Base-by-base conservation (phyloP, 1,140 invertebrate species). In the Trissolcus basalis region DNA sequence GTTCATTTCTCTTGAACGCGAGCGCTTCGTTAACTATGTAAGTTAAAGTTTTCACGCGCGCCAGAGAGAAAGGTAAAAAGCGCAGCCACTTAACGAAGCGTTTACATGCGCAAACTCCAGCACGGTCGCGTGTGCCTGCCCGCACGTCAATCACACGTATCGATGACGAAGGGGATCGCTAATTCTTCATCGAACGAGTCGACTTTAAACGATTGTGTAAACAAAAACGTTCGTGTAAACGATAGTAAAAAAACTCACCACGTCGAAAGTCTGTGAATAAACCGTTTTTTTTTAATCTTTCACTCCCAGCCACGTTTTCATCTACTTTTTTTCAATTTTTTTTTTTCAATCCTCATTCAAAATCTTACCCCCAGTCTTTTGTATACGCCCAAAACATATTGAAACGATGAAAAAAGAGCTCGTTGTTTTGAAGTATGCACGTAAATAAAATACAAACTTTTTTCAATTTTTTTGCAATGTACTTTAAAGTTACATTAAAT, bases 1-100 rank as follows among this genome's bases (percentile, higher is more conserved):
- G 35, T 14, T 43, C 44, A 48, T 55, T 70, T 70, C 56, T 61
- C 50, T 54, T 56, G 13, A 56, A 61, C 58, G 39, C 50, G 16
- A 51, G 19, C 41, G 27, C 67, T 56, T 61, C 11, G 58, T 63
- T 61, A 58, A 71, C 54, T 71, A 59, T 65, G 53, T 47, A 64
- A 64, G 54, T 53, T 72, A 13, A 53, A 54, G 35, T 16, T 64
- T 59, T 71, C 15, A 9, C 39, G 41, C 39, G 54, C 33, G 35
- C 10, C 8, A 50, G 56, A 63, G 58, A 59, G 69, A 72, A 65
- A 65, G 69, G 60, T 54, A 65, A 65, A 72, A 72, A 72, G 59
- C 51, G 59, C 68, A 51, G 43, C 32, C 36, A 58, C 47, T 63
- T 51, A 39, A 53, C 55, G 49, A 60, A 56, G 47, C 51, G 16